A percentile compares a stretch with the other conserved stretches of the same genome.
Conservation (phyloP, 2,888 invertebrate species). For the Trissoscelio sp. region DNA sequence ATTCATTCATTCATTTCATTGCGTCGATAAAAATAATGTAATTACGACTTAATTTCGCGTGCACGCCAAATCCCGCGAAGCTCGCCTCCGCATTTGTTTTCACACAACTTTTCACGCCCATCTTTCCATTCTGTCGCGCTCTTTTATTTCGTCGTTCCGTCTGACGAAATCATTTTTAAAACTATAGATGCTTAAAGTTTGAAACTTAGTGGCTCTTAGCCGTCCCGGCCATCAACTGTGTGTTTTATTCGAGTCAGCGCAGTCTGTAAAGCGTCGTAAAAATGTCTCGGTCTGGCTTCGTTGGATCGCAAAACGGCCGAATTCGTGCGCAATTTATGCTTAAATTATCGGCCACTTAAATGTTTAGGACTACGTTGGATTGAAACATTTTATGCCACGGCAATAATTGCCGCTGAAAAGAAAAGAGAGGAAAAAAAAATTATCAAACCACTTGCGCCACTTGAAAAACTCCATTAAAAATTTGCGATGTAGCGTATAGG, state of each 20-base stretch:
- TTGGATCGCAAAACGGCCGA: slow-evolving; percentile 26
- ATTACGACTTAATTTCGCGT: slow-evolving; percentile 21
- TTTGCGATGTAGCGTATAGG: neutral
- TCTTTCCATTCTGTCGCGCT: slow-evolving; percentile 3
- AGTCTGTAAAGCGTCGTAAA: slow-evolving; percentile 53
- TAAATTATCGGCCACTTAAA: slow-evolving; percentile 37
- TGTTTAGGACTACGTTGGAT: slow-evolving; percentile 13
- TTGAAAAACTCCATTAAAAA: neutral
- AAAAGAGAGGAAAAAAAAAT: neutral
- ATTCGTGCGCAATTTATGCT: slow-evolving; percentile 29
- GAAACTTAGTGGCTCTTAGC: slow-evolving; percentile 39
- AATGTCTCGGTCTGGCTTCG: slow-evolving; percentile 40
- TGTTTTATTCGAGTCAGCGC: slow-evolving; percentile 47
- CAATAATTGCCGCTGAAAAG: neutral
- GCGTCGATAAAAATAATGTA: slow-evolving; percentile 24
- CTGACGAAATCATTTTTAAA: slow-evolving; percentile 38
- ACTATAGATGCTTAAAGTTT: slow-evolving; percentile 34
- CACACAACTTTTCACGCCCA: slow-evolving; percentile 19
- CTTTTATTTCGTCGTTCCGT: neutral
- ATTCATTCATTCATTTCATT: neutral
- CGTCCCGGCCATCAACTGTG: slow-evolving; percentile 40
- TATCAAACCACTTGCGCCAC: neutral
- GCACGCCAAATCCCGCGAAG: neutral
- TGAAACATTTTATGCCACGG: slow-evolving; percentile 22
- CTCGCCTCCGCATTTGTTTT: slow-evolving; percentile 25